A percentile compares a stretch with the other conserved stretches of the same genome.
phyloP scores from a whole-genome alignment of 2,888 invertebrate species.

The Drosophila cracens region DNA sequence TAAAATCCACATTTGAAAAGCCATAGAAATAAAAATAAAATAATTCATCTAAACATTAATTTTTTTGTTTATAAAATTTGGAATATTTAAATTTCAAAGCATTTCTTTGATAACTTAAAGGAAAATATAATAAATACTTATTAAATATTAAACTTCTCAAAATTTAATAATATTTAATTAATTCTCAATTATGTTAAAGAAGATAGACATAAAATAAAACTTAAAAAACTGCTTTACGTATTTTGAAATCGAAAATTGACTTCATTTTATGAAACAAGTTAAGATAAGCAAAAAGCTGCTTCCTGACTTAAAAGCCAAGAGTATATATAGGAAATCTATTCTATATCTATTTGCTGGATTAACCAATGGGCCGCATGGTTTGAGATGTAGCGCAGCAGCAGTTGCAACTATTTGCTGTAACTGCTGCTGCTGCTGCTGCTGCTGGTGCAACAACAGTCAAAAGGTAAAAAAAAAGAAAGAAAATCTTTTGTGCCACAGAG shows the following conservation, averaged over 20 bases:
- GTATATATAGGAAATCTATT: no score
- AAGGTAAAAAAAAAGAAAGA: conserved; percentile 25
- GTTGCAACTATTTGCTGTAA: conserved; percentile 50
- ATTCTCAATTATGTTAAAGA: rapidly evolving
- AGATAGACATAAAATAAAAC: neutral
- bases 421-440: conserved; percentile 29
- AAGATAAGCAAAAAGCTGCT: neutral
- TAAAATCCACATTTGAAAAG: neutral
- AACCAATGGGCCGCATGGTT: conserved; percentile 39
- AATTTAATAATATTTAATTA: neutral
- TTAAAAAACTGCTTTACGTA: neutral
- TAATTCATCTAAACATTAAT: no score
- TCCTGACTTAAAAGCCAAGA: neutral
- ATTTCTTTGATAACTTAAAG: neutral
- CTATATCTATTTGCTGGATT: no score
- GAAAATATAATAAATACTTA: neutral
- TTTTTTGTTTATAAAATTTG: neutral
- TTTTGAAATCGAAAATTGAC: neutral
- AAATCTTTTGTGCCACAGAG: conserved; percentile 52
- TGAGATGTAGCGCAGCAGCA: conserved; percentile 46
- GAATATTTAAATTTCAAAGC: no score
- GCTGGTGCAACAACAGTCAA: conserved; percentile 66
- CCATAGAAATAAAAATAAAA: neutral
- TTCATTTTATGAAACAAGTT: neutral
- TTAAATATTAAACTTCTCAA: neutral